Percentiles rank a stretch among this genome's conserved stretches.
These are phyloP conservation scores for Plagodis dolabraria DNA, from an alignment of 2,888 invertebrate genomes.

Conservation along the genomic window DNA sequence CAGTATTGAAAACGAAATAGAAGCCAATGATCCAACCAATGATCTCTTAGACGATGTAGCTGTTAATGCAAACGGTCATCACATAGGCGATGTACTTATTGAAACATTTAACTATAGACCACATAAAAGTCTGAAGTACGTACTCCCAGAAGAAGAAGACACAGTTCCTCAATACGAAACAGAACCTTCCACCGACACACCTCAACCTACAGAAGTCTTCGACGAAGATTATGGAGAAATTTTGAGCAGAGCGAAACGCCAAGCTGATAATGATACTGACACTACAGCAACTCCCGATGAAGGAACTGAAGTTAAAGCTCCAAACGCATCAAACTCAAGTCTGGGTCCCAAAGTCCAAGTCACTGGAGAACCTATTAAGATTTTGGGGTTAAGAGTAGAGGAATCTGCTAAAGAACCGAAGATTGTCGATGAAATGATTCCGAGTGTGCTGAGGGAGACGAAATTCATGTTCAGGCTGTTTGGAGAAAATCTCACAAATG, in stretches of 20 bases:
- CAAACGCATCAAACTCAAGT: background rate
- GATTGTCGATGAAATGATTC: conserved; percentile 67
- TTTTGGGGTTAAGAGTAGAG: conserved; percentile 70
- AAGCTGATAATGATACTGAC: conserved; percentile 17
- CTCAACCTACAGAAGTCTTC: background rate
- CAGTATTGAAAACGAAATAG: conserved; percentile 38
- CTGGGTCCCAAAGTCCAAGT: conserved; percentile 13
- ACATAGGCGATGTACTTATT: conserved; percentile 38
- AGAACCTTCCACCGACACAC: background rate
- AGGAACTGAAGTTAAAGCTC: background rate
- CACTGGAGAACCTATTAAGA: conserved; percentile 36
- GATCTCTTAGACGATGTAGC: conserved; percentile 44
- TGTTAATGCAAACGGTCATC: conserved; percentile 43
- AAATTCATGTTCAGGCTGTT: conserved; percentile 64
- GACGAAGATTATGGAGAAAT: conserved; percentile 6
- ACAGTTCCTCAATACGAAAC: background rate
- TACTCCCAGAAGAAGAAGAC: conserved; percentile 3
- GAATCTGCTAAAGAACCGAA: conserved; percentile 71
- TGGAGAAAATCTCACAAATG: conserved; percentile 62
- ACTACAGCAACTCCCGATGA: background rate
- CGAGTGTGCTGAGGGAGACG: conserved; percentile 66
- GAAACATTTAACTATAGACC: conserved; percentile 45
- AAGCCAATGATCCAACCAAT: conserved; percentile 17
- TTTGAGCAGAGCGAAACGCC: conserved; percentile 34
- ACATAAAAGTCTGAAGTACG: conserved; percentile 15